These are phyloP conservation scores for Molossus alvarezi DNA, from an alignment of 2,797 vertebrate genomes.

Conservation along the genomic window DNA sequence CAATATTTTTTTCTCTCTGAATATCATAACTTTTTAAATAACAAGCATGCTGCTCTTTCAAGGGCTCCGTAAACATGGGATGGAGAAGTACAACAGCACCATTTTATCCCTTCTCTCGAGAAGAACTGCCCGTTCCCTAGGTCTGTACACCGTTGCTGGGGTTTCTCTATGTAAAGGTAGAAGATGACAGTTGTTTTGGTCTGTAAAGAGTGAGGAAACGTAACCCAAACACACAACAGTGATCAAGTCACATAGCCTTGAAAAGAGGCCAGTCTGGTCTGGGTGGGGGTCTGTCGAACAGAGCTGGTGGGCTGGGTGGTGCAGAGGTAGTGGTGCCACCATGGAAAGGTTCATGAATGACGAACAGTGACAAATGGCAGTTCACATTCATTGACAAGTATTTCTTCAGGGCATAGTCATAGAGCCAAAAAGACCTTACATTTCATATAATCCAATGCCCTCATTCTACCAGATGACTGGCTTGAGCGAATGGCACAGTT, in stretches of 20 bases:
- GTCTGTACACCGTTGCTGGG: neutral
- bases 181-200: neutral
- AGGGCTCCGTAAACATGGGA: slow-evolving; percentile 8
- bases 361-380: neutral
- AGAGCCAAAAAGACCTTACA: neutral
- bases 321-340: rapidly evolving
- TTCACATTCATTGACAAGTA: rapidly evolving
- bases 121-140: neutral
- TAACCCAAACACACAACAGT: neutral
- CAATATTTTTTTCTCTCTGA: neutral
- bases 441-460: neutral
- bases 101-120: slow-evolving; percentile 27
- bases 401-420: neutral
- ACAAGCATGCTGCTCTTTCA: slow-evolving; percentile 20
- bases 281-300: neutral
- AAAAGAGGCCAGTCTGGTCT: neutral
- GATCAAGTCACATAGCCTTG: neutral
- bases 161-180: neutral
- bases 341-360: too few relatives aligned
- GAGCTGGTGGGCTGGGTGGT: neutral
- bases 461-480: neutral
- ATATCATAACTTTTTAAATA: slow-evolving; percentile 58
- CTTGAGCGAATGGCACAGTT: neutral
- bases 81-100: slow-evolving; percentile 19
- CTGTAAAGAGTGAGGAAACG: neutral